These are phyloP conservation scores for Hermatobates lingyangjiaoensis DNA, from an alignment of 1,140 invertebrate genomes.

Conservation along the genomic window DNA sequence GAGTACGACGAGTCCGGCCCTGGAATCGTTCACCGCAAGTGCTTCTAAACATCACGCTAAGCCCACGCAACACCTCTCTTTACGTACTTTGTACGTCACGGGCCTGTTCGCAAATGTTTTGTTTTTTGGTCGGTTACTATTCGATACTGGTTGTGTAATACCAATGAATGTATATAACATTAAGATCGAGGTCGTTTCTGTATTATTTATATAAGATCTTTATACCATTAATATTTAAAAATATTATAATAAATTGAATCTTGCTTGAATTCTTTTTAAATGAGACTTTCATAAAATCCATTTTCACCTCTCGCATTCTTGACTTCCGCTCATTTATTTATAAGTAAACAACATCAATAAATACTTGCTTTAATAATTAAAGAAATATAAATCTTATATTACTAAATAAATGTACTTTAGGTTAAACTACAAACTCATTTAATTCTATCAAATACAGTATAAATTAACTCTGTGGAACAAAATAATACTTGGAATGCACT, in stretches of 20 bases:
- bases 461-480: no score
- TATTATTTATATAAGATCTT: slow-evolving; percentile 15
- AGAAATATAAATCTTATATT: no score
- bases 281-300: no score
- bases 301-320: no score
- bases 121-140: background rate
- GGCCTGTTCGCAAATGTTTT: background rate
- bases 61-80: background rate
- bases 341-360: no score
- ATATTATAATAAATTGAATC: slow-evolving; percentile 12
- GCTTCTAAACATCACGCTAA: slow-evolving; percentile 49
- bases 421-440: no score
- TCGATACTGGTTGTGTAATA: slow-evolving; percentile 5
- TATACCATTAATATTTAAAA: slow-evolving; percentile 8
- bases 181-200: slow-evolving; percentile 11
- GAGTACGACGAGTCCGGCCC: slow-evolving; percentile 86
- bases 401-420: no score
- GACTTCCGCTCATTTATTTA: no score
- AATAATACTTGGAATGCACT: no score
- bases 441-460: no score
- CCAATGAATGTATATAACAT: slow-evolving; percentile 8
- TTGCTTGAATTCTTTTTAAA: slow-evolving; percentile 12
- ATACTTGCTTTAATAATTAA: no score
- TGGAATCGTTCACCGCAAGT: slow-evolving; percentile 81
- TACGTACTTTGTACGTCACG: background rate